Evolutionary conservation across 2,797 vertebrate genomes (phyloP).

Genomic region (Garrulus glandarius): DNA sequence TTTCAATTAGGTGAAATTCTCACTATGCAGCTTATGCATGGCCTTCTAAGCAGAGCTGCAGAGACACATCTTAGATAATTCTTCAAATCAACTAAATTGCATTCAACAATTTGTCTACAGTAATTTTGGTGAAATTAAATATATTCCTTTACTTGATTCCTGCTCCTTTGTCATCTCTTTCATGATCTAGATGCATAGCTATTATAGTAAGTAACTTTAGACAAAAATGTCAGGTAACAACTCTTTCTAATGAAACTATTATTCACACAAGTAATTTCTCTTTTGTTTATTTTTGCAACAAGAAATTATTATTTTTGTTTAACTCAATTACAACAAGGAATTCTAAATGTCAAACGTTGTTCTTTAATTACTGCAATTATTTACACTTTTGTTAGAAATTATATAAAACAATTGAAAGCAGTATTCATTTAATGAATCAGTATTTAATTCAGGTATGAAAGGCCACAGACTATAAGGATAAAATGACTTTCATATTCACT

Average conservation of each 20-base stretch:
- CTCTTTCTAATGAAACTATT: not conserved
- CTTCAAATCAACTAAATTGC: not conserved
- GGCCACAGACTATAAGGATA: not conserved
- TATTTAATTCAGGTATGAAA: not conserved
- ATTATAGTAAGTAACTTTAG: not conserved
- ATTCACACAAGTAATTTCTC: not conserved
- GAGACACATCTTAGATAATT: not conserved
- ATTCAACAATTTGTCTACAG: not conserved
- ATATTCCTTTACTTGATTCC: not conserved
- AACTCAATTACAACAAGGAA: not conserved
- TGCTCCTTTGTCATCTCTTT: not conserved
- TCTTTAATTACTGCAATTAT: not conserved
- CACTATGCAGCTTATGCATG: accelerated
- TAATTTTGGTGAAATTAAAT: not conserved
- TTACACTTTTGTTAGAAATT: not conserved
- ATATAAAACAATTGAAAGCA: not conserved
- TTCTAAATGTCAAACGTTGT: not conserved
- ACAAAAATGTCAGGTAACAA: not conserved
- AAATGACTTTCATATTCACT: not conserved
- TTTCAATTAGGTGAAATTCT: not conserved
- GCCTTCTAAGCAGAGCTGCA: not conserved
- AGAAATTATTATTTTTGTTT: not conserved
- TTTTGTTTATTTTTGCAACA: not conserved
- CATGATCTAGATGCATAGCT: not conserved
- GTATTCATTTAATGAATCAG: not conserved